A percentile compares a stretch with the other conserved stretches of the same genome.
Conservation (phyloP, 2,113 vertebrate genomes). For the Willisornis vidua region DNA sequence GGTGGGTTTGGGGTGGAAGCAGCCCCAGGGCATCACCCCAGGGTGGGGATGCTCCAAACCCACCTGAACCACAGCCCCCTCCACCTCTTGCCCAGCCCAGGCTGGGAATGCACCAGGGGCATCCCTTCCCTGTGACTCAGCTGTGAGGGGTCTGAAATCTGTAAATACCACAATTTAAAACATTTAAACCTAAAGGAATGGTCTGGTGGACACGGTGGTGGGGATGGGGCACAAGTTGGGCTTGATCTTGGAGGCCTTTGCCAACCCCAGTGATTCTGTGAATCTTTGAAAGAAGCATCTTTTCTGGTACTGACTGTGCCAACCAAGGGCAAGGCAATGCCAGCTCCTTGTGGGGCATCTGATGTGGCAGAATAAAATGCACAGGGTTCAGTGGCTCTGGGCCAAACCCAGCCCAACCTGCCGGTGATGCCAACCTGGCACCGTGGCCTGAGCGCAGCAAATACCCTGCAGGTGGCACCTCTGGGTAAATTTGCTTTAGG, state of each 20-base stretch:
- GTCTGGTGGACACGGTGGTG: neutral
- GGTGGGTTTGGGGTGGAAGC: neutral
- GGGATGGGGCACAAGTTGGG: neutral
- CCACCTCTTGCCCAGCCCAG: neutral
- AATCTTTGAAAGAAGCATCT: neutral
- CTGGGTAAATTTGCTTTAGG: accelerated
- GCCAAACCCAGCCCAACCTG: neutral
- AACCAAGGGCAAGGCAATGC: neutral
- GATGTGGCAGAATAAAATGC: accelerated
- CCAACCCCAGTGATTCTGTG: accelerated
- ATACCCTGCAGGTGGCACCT: neutral
- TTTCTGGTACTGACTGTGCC: accelerated
- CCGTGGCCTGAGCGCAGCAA: too few relatives aligned
- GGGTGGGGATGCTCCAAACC: neutral
- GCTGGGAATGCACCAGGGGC: neutral
- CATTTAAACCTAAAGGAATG: neutral
- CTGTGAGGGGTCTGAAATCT: neutral
- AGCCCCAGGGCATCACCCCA: neutral
- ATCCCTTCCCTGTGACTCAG: neutral
- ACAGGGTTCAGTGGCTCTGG: neutral
- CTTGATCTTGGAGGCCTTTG: neutral
- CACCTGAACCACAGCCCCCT: neutral
- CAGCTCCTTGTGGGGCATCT: neutral
- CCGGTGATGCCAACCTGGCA: too few relatives aligned
- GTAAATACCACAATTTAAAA: accelerated